Base-by-base conservation (phyloP, 2,113 vertebrate genomes). In the Microcebus murinus region DNA sequence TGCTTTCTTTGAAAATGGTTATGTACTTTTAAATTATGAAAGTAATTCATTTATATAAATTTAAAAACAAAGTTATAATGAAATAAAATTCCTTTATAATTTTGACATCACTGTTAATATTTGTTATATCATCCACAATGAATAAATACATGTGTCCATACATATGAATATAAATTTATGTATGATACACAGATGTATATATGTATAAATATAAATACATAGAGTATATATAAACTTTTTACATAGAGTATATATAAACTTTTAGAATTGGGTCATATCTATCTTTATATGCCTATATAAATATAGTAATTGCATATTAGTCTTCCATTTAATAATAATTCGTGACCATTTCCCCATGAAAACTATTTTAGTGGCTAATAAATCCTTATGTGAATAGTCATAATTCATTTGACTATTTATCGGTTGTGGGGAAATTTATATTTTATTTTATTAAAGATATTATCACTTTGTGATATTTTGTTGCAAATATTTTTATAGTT, bases 401-500 rank as follows among this genome's bases (percentile, higher is more conserved):
- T 61, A 89, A 82, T 59, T 87, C 5, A 65, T 65, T 91, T 18
- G 77, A 68, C 21, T 86, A 3, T 71, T 91, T 89, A 42, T 81
- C 39, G 11, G n/a, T 61, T 93, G 67, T 50, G 70, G 71, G 12
- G 15, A 96, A 42, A 39, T 45, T 79, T 50, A 73, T 45, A 48
- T 55, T 71, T 68, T 52, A 63, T 61, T 87, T 87, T 57, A 48
- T 87, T 92, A 82, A 77, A 50, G 36, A 92, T 76, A 87, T 74
- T 82, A 55, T 81, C 57, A 50, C 76, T 81, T 91, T 71, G 59
- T 92, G 13, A 45, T 87, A 52, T 82, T 84, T 84, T 48, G 20
- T 87, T 73, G 31, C 36, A 79, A 25, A 45, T 29, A 87, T 83
- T 71, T 97, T 87, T 14, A 90, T 59, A 79, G 50, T 65, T 84